phyloP scores from a whole-genome alignment of 1,140 invertebrate species.

The Oreohelix idahoensis region DNA sequence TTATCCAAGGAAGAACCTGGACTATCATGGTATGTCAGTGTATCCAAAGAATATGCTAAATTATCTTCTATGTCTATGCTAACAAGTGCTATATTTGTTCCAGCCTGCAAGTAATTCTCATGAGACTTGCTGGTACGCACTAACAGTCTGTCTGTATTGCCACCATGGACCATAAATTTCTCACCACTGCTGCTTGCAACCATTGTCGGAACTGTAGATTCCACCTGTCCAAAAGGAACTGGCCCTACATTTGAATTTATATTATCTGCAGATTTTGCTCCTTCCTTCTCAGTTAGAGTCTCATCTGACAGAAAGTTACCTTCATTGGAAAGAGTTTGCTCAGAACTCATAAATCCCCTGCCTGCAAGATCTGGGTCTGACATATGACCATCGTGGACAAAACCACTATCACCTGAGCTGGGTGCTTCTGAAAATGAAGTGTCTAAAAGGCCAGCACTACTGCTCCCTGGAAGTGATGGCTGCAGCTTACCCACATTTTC shows the following conservation, averaged over 20 bases:
- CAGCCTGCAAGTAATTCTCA: slow-evolving; percentile 68
- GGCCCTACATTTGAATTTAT: background rate
- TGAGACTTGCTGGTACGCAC: slow-evolving; percentile 71
- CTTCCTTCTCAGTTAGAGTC: slow-evolving; percentile 12
- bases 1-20: slow-evolving; percentile 76
- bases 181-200: slow-evolving; percentile 67
- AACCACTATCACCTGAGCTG: slow-evolving; percentile 49
- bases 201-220: slow-evolving; percentile 29
- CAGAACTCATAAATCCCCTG: background rate
- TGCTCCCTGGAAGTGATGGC: slow-evolving; percentile 27
- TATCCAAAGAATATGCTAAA: slow-evolving; percentile 91
- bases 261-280: background rate
- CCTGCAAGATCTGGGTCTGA: slow-evolving; percentile 43
- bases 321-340: background rate
- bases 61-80: slow-evolving; percentile 86
- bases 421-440: slow-evolving; percentile 39
- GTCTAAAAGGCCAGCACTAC: slow-evolving; percentile 32
- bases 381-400: slow-evolving; percentile 44
- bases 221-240: background rate
- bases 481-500: slow-evolving; percentile 40
- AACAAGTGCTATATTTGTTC: slow-evolving; percentile 57
- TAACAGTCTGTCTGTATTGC: slow-evolving; percentile 40
- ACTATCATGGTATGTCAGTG: slow-evolving; percentile 84
- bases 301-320: slow-evolving; percentile 26
- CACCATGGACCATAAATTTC: slow-evolving; percentile 53